phyloP scores from a whole-genome alignment of 1,140 invertebrate species.

The Chelonus insularis region DNA sequence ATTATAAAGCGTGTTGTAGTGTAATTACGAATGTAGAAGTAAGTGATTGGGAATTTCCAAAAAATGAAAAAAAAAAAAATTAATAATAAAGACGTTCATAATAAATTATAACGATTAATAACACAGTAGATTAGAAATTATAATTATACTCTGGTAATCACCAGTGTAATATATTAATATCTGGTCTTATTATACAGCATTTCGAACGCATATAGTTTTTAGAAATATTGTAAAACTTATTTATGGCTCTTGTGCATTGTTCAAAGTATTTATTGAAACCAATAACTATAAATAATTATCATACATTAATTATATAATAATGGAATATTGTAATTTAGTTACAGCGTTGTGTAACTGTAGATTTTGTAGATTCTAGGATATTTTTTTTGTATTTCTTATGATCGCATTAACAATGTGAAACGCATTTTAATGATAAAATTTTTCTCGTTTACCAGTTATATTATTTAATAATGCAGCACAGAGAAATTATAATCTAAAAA shows the following conservation, averaged over 20 bases:
- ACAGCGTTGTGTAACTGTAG: slow-evolving; percentile 42
- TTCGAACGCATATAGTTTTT: slow-evolving; percentile 29
- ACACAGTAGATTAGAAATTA: no score
- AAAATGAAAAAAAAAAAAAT: no score
- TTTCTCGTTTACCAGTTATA: no score
- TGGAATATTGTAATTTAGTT: slow-evolving; percentile 41
- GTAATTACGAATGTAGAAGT: no score
- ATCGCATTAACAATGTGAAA: slow-evolving; percentile 5
- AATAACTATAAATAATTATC: slow-evolving; percentile 36
- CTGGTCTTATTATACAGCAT: slow-evolving; percentile 40
- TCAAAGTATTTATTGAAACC: slow-evolving; percentile 51
- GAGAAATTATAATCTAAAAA: no score
- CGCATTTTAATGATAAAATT: slow-evolving; percentile 22
- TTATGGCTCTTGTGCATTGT: slow-evolving; percentile 48
- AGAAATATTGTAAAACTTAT: slow-evolving; percentile 36
- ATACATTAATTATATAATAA: slow-evolving; percentile 27
- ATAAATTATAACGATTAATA: no score
- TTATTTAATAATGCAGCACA: no score
- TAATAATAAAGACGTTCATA: no score
- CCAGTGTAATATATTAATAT: slow-evolving; percentile 35
- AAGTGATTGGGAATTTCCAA: no score
- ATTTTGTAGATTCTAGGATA: slow-evolving; percentile 32
- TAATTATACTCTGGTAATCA: no score
- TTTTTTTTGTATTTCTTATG: slow-evolving; percentile 16
- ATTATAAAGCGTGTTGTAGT: no score